Evolutionary conservation across 2,888 invertebrate species (phyloP), one percentile per base, ranked within the genome.

Genomic region (Patella pellucida): DNA sequence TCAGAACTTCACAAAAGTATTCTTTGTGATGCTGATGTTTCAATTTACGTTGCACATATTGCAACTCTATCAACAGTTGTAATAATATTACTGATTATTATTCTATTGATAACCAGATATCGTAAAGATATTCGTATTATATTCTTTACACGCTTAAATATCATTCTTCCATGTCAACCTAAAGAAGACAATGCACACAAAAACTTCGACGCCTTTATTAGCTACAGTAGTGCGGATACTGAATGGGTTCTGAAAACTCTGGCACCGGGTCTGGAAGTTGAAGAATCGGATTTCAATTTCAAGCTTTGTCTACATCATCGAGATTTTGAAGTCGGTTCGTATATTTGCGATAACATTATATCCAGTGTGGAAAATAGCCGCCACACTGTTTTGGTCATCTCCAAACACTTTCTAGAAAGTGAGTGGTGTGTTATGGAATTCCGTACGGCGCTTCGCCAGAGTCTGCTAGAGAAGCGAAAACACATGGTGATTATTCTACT

Each of bases 391-490:
- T 94, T 97, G 93, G 94, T 97, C 82, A 93, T 97, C 72, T 96
- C 96, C 79, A 95, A 95, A 90, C 95, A 96, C 91, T 97, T 96
- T 90, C 94, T 97, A 86, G 95, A 95, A 91, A 96, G 95, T 76
- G 96, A 97, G 91, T 97, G 97, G 97, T 95, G 95, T 89, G 94
- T 95, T 78, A 95, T 95, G 90, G 96, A 97, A 89, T 95, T 97
- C 89, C 96, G 96, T 92, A 95, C 95, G 71, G 96, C 96, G 68
- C 95, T 96, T 89, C 95, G 95, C 89, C 95, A 96, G 91, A 85
- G 81, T 77, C 92, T 96, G 77, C 93, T 95, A 84, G 95, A 96
- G 90, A 93, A 95, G 78, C 92, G 95, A 86, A 93, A 94, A 88
- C 93, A 95, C 89, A 93, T 96, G 83, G 95, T 97, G 83, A 94